These are phyloP conservation scores for Phymorhynchus buccinoides DNA, from an alignment of 1,140 invertebrate species.

Conservation along the genomic window DNA sequence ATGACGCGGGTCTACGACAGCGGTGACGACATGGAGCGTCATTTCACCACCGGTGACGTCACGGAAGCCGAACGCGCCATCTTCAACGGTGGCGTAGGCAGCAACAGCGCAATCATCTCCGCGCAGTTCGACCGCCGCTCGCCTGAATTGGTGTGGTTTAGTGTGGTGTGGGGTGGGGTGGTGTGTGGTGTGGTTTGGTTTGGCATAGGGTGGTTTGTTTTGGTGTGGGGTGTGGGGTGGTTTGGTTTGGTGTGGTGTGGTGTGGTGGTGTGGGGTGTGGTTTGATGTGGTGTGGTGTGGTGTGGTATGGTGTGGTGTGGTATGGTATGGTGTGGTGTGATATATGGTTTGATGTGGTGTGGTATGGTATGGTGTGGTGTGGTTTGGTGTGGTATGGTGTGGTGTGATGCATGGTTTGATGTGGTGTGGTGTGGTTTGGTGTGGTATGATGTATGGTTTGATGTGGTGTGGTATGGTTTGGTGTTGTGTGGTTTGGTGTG, in stretches of 20 bases:
- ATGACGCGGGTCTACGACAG: constrained; percentile 39
- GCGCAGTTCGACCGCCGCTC: background rate
- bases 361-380: no score
- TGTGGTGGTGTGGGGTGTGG: background rate
- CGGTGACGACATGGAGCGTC: constrained; percentile 35
- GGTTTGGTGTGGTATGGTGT: no score
- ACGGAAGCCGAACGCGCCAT: background rate
- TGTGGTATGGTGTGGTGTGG: background rate
- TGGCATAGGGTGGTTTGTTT: background rate
- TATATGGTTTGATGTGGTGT: no score
- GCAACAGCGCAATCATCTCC: background rate
- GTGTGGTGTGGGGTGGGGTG: background rate
- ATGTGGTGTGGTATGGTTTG: no score
- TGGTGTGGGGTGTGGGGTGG: no score
- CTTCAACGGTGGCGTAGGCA: background rate
- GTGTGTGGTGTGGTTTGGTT: background rate
- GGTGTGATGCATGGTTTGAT: no score
- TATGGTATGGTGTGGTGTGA: background rate
- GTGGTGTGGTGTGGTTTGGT: no score
- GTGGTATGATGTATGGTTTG: no score
- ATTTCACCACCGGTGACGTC: background rate
- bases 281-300: background rate
- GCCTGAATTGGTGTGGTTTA: background rate
- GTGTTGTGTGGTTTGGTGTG: no score
- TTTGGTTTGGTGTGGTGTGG: background rate